phyloP scores from a whole-genome alignment of 1,140 invertebrate species.

The Heliconius congener region DNA sequence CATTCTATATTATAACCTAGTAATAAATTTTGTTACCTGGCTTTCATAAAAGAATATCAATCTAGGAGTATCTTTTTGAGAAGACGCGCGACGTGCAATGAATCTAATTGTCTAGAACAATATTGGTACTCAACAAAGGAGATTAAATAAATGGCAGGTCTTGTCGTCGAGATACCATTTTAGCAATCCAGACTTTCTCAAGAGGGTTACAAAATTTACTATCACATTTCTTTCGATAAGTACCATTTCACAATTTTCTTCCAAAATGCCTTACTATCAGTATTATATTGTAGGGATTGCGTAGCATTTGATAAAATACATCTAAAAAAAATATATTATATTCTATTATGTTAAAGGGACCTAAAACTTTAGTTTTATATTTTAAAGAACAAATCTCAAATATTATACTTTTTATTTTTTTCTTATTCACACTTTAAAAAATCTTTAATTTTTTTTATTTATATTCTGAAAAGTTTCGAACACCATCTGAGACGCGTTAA shows the following conservation, averaged over 20 bases:
- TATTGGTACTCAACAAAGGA: background rate
- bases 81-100: background rate
- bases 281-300: background rate
- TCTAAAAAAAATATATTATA: background rate
- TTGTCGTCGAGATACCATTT: constrained; percentile 8
- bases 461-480: background rate
- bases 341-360: too few species aligned
- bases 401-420: too few species aligned
- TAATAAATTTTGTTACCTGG: background rate
- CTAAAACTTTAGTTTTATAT: background rate
- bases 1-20: background rate
- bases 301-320: background rate
- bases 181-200: background rate
- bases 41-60: background rate
- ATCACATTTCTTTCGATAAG: background rate
- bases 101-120: background rate
- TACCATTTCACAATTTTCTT: background rate
- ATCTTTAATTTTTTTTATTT: background rate
- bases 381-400: background rate
- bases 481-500: constrained; percentile 3
- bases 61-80: background rate
- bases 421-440: background rate
- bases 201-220: constrained; percentile 2
- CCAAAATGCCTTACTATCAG: background rate
- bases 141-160: background rate